phyloP scores from a whole-genome alignment of 37 sponge, comb jelly and placozoan species.

The Chondrosia reniformis region DNA sequence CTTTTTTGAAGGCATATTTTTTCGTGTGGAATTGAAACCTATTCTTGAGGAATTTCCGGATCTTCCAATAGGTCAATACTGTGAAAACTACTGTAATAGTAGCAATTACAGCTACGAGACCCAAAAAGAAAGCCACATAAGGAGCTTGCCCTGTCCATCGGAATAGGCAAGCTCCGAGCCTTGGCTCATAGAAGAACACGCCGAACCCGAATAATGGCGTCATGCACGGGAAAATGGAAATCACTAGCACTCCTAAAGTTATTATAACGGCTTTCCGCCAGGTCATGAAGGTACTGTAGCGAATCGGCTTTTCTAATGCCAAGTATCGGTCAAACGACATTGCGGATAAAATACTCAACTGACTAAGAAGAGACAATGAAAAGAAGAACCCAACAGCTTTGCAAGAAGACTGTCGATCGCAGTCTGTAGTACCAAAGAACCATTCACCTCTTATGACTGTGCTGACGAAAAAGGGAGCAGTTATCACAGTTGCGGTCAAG shows the following conservation, averaged over 20 bases:
- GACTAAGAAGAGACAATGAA: background rate
- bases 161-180: constrained; percentile 28
- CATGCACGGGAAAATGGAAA: background rate
- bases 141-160: constrained; percentile 1
- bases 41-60: constrained; percentile 1
- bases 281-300: constrained; percentile 6
- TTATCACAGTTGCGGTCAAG: background rate
- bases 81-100: constrained; percentile 10
- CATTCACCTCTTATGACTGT: constrained; percentile 10
- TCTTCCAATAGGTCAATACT: constrained; percentile 11
- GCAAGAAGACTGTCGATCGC: constrained; percentile 10
- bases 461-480: constrained; percentile 18
- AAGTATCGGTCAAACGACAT: constrained; percentile 37
- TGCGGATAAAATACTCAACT: background rate
- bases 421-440: constrained; percentile 23
- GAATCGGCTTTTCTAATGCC: background rate
- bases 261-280: background rate
- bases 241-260: background rate
- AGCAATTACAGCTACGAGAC: background rate
- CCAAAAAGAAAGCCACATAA: constrained; percentile 13
- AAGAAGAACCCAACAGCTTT: constrained; percentile 14
- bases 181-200: background rate
- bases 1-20: background rate
- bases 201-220: constrained; percentile 35
- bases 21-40: background rate